A percentile compares a stretch with the other conserved stretches of the same genome.
These are phyloP conservation scores for Chaunax sp. DNA, from an alignment of 2,797 vertebrate species.

Conservation along the genomic window DNA sequence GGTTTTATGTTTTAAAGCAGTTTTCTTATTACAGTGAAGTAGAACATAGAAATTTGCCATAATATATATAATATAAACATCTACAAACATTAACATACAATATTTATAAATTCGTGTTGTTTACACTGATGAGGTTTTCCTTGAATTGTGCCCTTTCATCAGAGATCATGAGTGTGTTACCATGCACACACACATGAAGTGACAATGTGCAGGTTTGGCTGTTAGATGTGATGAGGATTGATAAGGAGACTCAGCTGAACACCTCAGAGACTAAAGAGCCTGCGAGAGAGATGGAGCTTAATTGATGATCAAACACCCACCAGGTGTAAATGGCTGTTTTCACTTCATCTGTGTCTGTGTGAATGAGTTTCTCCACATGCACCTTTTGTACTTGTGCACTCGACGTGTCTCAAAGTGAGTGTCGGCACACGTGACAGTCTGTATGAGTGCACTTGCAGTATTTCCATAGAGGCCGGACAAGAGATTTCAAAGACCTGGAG, in stretches of 20 bases:
- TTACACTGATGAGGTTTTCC: not conserved
- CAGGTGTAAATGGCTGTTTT: conserved; percentile 81
- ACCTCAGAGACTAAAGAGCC: conserved; percentile 61
- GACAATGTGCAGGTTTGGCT: conserved; percentile 57
- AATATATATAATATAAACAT: too few relatives aligned
- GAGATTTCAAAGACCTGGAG: conserved; percentile 80
- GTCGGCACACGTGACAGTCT: conserved; percentile 31
- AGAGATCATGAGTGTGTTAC: conserved; percentile 8
- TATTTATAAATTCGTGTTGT: too few relatives aligned
- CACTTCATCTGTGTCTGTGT: conserved; percentile 35
- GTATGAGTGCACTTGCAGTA: conserved; percentile 30
- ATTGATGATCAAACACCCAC: conserved; percentile 84
- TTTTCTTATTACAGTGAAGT: not conserved
- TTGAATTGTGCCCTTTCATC: not conserved
- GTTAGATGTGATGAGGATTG: conserved; percentile 63
- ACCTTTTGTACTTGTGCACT: conserved; percentile 52
- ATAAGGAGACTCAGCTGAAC: conserved; percentile 58
- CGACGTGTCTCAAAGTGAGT: conserved; percentile 34
- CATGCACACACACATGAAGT: conserved; percentile 11
- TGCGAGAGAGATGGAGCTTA: conserved; percentile 63
- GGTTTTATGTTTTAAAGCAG: too few relatives aligned
- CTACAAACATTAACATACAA: too few relatives aligned
- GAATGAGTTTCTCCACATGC: conserved; percentile 55
- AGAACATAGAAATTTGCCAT: too few relatives aligned
- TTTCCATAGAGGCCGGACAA: conserved; percentile 52